phyloP scores from a whole-genome alignment of 2,113 vertebrate genomes.

The Phaetusa simplex region DNA sequence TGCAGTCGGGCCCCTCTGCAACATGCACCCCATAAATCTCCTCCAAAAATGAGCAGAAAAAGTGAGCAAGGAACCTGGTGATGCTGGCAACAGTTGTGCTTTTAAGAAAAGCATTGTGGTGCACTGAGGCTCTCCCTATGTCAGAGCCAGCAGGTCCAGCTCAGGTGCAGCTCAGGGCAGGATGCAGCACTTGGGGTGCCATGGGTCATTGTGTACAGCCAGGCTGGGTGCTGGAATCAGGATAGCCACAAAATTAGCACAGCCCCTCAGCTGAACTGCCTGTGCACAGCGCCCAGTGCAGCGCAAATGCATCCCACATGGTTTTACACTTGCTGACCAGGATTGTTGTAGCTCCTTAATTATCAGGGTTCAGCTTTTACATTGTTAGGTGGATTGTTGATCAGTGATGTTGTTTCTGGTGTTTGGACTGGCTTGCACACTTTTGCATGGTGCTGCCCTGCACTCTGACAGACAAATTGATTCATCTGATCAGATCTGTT shows the following conservation, averaged over 20 bases:
- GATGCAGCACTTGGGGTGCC: not conserved
- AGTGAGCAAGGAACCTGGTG: not conserved
- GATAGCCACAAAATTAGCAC: not conserved
- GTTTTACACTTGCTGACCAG: not conserved
- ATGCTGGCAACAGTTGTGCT: not conserved
- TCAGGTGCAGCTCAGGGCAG: not conserved
- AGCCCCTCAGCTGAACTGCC: not conserved
- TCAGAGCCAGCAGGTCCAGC: not conserved
- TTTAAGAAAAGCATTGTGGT: not conserved
- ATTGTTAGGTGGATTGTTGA: not conserved
- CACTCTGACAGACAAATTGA: not conserved
- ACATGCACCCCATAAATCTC: not conserved
- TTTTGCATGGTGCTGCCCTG: not conserved
- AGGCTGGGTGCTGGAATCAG: not conserved
- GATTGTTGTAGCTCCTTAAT: not conserved
- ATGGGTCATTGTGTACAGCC: not conserved
- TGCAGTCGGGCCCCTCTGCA: not conserved
- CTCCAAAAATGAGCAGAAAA: not conserved
- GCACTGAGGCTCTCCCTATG: accelerated
- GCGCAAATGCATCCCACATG: not conserved
- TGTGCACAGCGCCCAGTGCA: accelerated
- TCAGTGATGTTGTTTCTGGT: not conserved
- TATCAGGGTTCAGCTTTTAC: not conserved
- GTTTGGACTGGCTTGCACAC: not conserved
- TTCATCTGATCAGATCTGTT: not conserved